Evolutionary conservation across 2,797 vertebrate species (phyloP).

Genomic region (Erpetoichthys calabaricus): DNA sequence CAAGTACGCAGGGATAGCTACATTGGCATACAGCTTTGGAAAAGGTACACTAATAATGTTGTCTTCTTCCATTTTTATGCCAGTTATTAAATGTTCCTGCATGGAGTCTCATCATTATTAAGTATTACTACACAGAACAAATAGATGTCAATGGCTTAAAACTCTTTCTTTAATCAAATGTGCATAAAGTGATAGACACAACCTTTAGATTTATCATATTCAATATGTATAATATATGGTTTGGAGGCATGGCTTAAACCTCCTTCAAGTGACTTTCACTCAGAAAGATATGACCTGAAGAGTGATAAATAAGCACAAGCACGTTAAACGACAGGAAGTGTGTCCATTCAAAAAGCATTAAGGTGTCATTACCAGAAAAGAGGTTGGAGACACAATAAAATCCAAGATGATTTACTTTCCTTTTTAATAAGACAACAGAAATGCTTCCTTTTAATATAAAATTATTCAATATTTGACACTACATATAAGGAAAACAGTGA

Average conservation of each 20-base stretch:
- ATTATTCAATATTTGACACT: too few species aligned
- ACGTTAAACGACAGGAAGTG: conserved; percentile 32
- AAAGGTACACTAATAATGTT: conserved; percentile 20
- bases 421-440: conserved; percentile 1
- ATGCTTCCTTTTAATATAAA: not conserved
- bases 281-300: conserved; percentile 28
- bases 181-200: conserved; percentile 8
- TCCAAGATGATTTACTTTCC: not conserved
- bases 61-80: conserved; percentile 19
- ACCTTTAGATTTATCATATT: conserved; percentile 19
- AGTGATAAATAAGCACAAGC: conserved; percentile 32
- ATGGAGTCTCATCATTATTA: conserved; percentile 15
- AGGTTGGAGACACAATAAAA: conserved; percentile 21
- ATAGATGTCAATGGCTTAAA: conserved; percentile 4
- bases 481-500: too few species aligned
- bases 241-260: conserved; percentile 23
- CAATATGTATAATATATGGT: conserved; percentile 8
- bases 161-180: conserved; percentile 13
- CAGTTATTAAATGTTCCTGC: not conserved
- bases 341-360: conserved; percentile 28
- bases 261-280: conserved; percentile 30
- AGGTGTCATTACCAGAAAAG: conserved; percentile 30
- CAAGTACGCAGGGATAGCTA: conserved; percentile 13
- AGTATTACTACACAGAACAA: conserved; percentile 12
- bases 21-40: conserved; percentile 13